Conservation (phyloP, 2,888 invertebrate species). For the Epinotia bilunana region DNA sequence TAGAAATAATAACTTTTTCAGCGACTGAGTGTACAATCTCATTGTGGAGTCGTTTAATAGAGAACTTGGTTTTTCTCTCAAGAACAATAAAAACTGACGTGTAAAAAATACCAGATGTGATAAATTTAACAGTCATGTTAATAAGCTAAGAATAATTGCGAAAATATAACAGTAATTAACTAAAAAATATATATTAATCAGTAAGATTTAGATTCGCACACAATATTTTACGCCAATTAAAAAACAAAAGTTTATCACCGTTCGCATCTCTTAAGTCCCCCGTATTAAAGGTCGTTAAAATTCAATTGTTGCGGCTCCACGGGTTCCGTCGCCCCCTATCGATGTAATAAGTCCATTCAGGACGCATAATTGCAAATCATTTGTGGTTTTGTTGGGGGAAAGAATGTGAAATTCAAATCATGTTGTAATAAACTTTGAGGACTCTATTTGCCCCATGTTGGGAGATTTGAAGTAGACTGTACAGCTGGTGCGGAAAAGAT, state of each 20-base stretch:
- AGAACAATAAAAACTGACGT: no score
- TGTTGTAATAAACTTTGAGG: slow-evolving; percentile 42
- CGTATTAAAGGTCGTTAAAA: slow-evolving; percentile 81
- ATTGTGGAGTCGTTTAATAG: no score
- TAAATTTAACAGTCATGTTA: no score
- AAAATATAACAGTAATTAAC: no score
- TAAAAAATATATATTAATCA: no score
- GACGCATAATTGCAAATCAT: slow-evolving; percentile 83
- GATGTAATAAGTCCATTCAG: slow-evolving; percentile 82
- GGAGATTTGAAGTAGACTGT: slow-evolving; percentile 12
- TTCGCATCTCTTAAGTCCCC: slow-evolving; percentile 59
- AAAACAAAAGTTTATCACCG: slow-evolving; percentile 39
- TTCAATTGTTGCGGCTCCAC: slow-evolving; percentile 80
- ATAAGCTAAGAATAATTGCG: no score
- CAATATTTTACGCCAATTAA: slow-evolving; percentile 4
- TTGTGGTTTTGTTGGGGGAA: slow-evolving; percentile 71
- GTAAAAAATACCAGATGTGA: no score
- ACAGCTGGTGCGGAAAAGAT: slow-evolving; percentile 21
- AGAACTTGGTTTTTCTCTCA: no score
- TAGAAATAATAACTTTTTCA: no score
- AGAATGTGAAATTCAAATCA: slow-evolving; percentile 44
- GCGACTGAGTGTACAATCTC: no score
- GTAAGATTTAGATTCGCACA: background rate
- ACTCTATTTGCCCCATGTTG: slow-evolving; percentile 28
- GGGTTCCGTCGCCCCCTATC: slow-evolving; percentile 66